Evolutionary conservation across 2,797 vertebrate genomes (phyloP).

Genomic region (Ispidina picta): DNA sequence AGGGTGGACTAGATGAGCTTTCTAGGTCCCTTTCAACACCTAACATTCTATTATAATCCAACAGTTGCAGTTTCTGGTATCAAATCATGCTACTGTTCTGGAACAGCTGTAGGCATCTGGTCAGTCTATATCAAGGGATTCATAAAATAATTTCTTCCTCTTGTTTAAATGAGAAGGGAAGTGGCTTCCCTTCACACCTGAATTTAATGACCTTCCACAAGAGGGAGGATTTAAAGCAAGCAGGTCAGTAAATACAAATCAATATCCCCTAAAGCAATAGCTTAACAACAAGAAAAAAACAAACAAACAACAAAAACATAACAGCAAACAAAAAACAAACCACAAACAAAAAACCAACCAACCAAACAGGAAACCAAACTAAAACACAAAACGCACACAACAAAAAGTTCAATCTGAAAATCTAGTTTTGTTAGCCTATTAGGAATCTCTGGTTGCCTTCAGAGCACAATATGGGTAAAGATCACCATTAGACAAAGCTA

Average conservation of each 20-base stretch:
- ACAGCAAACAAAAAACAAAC: not conserved
- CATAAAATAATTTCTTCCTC: not conserved
- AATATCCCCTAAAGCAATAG: constrained; percentile 55
- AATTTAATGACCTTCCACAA: not conserved
- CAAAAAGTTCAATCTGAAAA: not conserved
- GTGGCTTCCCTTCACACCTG: not conserved
- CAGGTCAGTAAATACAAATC: constrained; percentile 32
- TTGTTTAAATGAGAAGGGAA: constrained; percentile 11
- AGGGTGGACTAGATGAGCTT: too few species aligned
- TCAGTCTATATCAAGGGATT: not conserved
- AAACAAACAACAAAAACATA: not conserved
- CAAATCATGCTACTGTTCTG: constrained; percentile 50
- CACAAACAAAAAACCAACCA: not conserved
- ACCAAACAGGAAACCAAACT: not conserved
- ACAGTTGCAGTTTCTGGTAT: constrained; percentile 45
- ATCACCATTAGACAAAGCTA: constrained; percentile 44
- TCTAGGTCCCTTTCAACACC: too few species aligned
- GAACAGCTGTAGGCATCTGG: constrained; percentile 45
- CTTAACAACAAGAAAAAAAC: not conserved
- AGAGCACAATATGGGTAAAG: constrained; percentile 18
- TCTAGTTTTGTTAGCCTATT: not conserved
- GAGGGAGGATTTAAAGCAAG: constrained; percentile 58
- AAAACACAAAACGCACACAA: not conserved
- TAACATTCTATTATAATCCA: not conserved
- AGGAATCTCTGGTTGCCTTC: constrained; percentile 41